These are phyloP conservation scores for Lepus oiostolus DNA, from an alignment of 2,797 vertebrate species.

Conservation along the genomic window DNA sequence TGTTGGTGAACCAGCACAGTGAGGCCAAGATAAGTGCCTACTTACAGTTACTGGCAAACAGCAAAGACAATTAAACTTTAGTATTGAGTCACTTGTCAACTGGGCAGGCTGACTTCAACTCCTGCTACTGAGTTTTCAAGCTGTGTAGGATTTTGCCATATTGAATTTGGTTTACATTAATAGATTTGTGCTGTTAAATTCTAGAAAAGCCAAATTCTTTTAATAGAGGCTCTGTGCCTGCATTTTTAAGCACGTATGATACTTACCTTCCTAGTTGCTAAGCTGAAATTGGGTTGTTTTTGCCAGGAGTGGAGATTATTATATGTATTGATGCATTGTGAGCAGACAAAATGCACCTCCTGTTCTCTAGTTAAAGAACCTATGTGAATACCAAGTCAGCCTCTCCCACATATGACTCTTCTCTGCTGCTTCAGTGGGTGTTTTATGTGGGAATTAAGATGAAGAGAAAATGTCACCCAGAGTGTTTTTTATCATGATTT, in stretches of 20 bases:
- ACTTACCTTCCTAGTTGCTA: neutral
- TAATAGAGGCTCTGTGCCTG: neutral
- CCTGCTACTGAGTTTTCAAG: slow-evolving; percentile 10
- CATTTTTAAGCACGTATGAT: neutral
- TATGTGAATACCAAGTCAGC: slow-evolving; percentile 56
- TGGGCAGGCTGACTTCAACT: slow-evolving; percentile 48
- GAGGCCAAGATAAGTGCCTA: slow-evolving; percentile 73
- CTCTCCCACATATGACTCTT: slow-evolving; percentile 69
- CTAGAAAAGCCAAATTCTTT: slow-evolving; percentile 51
- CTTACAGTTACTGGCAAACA: slow-evolving; percentile 80
- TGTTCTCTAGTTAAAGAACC: slow-evolving; percentile 50
- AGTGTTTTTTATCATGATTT: slow-evolving; percentile 68
- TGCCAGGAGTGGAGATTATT: slow-evolving; percentile 30
- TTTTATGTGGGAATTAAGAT: slow-evolving; percentile 75
- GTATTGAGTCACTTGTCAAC: slow-evolving; percentile 64
- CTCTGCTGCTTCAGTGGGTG: slow-evolving; percentile 74
- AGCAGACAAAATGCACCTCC: slow-evolving; percentile 33
- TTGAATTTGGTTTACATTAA: slow-evolving; percentile 25
- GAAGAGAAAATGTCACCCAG: slow-evolving; percentile 74
- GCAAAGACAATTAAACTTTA: slow-evolving; percentile 78
- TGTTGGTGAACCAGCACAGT: slow-evolving; percentile 83
- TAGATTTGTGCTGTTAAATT: slow-evolving; percentile 32
- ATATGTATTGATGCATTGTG: neutral
- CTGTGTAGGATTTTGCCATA: slow-evolving; percentile 69
- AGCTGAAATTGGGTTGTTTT: slow-evolving; percentile 38